Percentiles rank a stretch among this genome's conserved stretches.
Evolutionary conservation across 2,113 vertebrate species (phyloP).

Genomic region (Myrmecobius fasciatus): DNA sequence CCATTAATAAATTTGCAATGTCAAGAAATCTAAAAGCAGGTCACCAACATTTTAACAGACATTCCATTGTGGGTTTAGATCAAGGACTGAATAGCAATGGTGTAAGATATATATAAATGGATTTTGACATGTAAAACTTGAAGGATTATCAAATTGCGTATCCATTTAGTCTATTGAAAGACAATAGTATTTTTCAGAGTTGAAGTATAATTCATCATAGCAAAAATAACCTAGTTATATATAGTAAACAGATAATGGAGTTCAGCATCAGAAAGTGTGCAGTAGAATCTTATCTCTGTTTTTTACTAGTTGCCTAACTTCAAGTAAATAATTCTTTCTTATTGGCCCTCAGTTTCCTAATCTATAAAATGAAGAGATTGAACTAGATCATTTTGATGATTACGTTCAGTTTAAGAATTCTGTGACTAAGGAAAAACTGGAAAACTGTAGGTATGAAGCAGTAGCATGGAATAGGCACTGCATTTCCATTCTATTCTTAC

Average conservation of each 20-base stretch:
- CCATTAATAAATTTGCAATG: background rate
- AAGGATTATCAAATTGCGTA: background rate
- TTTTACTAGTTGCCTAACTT: background rate
- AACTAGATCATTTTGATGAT: background rate
- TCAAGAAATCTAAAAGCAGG: background rate
- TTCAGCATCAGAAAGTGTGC: background rate
- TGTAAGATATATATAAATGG: background rate
- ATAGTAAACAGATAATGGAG: background rate
- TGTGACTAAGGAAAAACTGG: background rate
- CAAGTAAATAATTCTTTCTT: background rate
- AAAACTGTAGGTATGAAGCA: background rate
- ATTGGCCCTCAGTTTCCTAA: background rate
- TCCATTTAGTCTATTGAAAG: background rate
- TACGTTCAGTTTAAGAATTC: background rate
- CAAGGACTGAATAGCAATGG: background rate
- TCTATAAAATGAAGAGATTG: background rate
- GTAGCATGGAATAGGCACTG: background rate
- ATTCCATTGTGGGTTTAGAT: background rate
- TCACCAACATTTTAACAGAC: background rate
- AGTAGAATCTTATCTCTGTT: background rate
- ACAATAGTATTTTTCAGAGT: background rate
- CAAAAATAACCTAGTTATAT: background rate
- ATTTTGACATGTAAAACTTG: background rate
- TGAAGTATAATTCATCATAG: background rate
- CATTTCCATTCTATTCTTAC: background rate